These are phyloP conservation scores for Pseudochaenichthys georgianus DNA, from an alignment of 2,797 vertebrate genomes.

Conservation along the genomic window DNA sequence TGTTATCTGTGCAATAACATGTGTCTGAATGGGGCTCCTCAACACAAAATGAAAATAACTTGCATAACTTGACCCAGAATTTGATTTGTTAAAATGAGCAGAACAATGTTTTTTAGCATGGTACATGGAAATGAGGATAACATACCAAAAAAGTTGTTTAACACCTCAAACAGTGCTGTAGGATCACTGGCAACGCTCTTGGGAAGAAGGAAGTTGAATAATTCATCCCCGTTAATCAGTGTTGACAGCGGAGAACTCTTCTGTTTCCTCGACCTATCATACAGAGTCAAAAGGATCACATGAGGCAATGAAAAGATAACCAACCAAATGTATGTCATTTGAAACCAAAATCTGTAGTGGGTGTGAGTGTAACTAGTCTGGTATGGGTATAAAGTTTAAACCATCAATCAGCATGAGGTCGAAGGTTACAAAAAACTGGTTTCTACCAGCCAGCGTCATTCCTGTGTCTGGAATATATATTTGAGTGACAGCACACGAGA, in stretches of 20 bases:
- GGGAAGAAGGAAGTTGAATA: slow-evolving; percentile 37
- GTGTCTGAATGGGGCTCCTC: neutral
- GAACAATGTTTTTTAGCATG: neutral
- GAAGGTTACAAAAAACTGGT: slow-evolving; percentile 38
- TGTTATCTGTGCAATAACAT: neutral
- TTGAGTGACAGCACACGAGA: neutral
- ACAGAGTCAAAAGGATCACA: slow-evolving; percentile 31
- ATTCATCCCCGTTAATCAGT: slow-evolving; percentile 38
- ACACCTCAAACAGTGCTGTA: slow-evolving; percentile 42
- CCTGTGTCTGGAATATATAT: neutral
- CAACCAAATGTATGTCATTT: no score
- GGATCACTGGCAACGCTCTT: slow-evolving; percentile 31
- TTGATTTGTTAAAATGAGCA: neutral
- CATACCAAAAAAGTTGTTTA: slow-evolving; percentile 75
- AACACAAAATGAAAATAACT: neutral
- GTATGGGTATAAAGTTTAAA: neutral
- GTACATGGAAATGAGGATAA: neutral
- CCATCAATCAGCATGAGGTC: neutral
- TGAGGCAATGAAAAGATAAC: neutral
- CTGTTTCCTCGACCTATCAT: slow-evolving; percentile 48
- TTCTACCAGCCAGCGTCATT: neutral
- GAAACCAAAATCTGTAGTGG: no score
- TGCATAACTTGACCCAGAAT: neutral
- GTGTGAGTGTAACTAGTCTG: no score
- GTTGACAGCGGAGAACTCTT: slow-evolving; percentile 17